These are phyloP conservation scores for Mus pahari DNA, from an alignment of 2,113 vertebrate species.

Conservation along the genomic window DNA sequence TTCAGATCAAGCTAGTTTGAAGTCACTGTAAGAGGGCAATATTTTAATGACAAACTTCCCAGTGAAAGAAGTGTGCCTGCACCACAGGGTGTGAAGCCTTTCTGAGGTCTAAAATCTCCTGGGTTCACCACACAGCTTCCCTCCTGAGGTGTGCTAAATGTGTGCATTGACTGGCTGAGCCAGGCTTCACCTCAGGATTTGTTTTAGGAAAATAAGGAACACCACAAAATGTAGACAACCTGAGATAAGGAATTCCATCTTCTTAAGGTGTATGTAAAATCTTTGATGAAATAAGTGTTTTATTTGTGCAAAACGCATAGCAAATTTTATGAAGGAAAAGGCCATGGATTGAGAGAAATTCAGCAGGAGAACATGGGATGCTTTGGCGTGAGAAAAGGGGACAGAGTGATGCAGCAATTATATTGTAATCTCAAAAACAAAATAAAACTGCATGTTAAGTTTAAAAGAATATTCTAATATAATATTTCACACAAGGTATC, in stretches of 20 bases:
- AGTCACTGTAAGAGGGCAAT: slow-evolving; percentile 62
- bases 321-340: too few relatives aligned
- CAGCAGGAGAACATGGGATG: too few relatives aligned
- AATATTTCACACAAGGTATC: slow-evolving; percentile 23
- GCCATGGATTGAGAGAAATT: too few relatives aligned
- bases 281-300: background rate
- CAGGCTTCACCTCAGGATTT: slow-evolving; percentile 58
- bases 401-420: background rate
- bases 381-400: background rate
- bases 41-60: slow-evolving; percentile 73
- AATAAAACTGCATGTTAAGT: background rate
- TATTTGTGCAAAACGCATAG: background rate
- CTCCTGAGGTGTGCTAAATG: slow-evolving; percentile 74
- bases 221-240: background rate
- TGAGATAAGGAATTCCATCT: slow-evolving; percentile 15
- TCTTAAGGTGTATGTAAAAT: background rate
- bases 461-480: slow-evolving; percentile 7
- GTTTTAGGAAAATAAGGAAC: slow-evolving; percentile 66
- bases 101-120: slow-evolving; percentile 69
- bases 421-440: background rate
- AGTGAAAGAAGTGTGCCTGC: slow-evolving; percentile 68
- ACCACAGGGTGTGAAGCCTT: slow-evolving; percentile 62
- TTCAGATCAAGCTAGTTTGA: slow-evolving; percentile 31
- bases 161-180: slow-evolving; percentile 57
- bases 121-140: slow-evolving; percentile 55